phyloP scores from a whole-genome alignment of 2,797 vertebrate species.

The Cossypha niveicapilla region DNA sequence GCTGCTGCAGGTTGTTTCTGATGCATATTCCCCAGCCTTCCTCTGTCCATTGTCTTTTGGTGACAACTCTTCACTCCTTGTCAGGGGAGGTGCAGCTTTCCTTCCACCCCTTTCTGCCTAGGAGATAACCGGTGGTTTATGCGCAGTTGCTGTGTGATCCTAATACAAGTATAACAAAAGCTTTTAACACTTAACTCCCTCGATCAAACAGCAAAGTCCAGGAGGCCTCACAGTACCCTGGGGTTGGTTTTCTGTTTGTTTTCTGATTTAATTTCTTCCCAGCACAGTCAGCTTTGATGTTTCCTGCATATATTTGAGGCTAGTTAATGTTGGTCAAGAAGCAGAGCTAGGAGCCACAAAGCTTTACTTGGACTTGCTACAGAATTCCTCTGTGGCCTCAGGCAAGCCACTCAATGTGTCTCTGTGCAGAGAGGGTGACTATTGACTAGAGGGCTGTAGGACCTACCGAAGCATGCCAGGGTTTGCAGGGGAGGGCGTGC shows the following conservation, averaged over 20 bases:
- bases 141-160: background rate
- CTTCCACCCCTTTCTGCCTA: constrained; percentile 3
- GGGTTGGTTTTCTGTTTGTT: constrained; percentile 30
- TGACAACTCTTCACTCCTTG: constrained; percentile 41
- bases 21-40: background rate
- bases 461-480: constrained; percentile 63
- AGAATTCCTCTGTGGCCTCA: constrained; percentile 58
- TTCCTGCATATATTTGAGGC: constrained; percentile 36
- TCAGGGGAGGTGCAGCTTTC: background rate
- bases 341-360: constrained; percentile 48
- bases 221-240: background rate
- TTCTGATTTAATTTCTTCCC: constrained; percentile 52
- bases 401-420: constrained; percentile 55
- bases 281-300: constrained; percentile 29
- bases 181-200: constrained; percentile 52
- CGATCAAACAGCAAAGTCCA: constrained; percentile 40
- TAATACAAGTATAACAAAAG: constrained; percentile 28
- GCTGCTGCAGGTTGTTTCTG: constrained; percentile 34
- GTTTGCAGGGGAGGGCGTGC: constrained; percentile 57
- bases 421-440: constrained; percentile 53
- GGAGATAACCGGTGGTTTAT: background rate
- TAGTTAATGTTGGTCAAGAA: constrained; percentile 54
- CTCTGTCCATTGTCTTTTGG: constrained; percentile 21
- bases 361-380: constrained; percentile 52
- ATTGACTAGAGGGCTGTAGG: constrained; percentile 57